Percentiles rank a stretch among this genome's conserved stretches.
These are phyloP conservation scores for Pteria penguin DNA, from an alignment of 2,888 invertebrate genomes.

Conservation along the genomic window DNA sequence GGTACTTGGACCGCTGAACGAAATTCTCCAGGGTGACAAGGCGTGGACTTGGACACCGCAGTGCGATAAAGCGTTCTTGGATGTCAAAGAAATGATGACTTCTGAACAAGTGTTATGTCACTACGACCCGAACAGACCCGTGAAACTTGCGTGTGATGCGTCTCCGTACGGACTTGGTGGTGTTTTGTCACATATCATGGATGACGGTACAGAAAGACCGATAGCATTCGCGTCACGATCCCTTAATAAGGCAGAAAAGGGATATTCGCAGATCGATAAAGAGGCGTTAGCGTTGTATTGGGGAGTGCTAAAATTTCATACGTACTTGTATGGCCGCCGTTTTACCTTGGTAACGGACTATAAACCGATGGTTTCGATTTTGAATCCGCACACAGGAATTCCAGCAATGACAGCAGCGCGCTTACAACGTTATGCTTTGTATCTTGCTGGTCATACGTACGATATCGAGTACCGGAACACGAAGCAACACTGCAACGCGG, in stretches of 20 bases:
- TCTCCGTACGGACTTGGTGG: slow-evolving; percentile 73
- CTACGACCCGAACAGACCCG: slow-evolving; percentile 67
- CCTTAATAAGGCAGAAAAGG: slow-evolving; percentile 49
- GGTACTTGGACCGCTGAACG: slow-evolving; percentile 53
- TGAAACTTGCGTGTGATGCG: slow-evolving; percentile 78
- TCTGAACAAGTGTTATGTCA: slow-evolving; percentile 65
- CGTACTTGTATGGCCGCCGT: slow-evolving; percentile 50
- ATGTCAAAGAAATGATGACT: slow-evolving; percentile 58
- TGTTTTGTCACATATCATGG: slow-evolving; percentile 56
- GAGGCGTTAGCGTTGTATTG: slow-evolving; percentile 52
- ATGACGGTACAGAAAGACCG: slow-evolving; percentile 28
- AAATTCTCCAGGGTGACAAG: slow-evolving; percentile 44
- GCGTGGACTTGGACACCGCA: slow-evolving; percentile 47
- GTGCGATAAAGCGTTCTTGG: slow-evolving; percentile 50
- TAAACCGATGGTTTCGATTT: slow-evolving; percentile 77
- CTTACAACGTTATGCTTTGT: slow-evolving; percentile 66
- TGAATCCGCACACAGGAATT: slow-evolving; percentile 67
- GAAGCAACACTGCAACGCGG: slow-evolving; percentile 68
- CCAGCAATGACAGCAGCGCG: slow-evolving; percentile 65
- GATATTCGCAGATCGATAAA: no score
- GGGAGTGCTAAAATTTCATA: slow-evolving; percentile 24
- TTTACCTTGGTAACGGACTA: slow-evolving; percentile 76
- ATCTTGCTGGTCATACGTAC: slow-evolving; percentile 74
- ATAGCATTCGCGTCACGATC: slow-evolving; percentile 51
- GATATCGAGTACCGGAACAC: slow-evolving; percentile 70